These are phyloP conservation scores for Leptopilina myrica DNA, from an alignment of 2,888 invertebrate species.

Conservation along the genomic window DNA sequence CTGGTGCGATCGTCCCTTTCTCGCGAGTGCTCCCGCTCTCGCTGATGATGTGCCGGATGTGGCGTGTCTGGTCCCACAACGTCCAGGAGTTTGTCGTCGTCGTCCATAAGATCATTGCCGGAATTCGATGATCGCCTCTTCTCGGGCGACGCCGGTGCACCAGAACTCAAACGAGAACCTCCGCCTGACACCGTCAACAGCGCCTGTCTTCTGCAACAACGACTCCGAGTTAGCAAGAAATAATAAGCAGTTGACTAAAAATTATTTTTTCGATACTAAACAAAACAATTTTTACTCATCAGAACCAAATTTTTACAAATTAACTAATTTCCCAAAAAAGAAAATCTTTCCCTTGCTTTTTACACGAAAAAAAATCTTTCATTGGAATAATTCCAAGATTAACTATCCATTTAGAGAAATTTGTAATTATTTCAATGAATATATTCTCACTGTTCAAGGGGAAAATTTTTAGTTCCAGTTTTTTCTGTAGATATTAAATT, in stretches of 20 bases:
- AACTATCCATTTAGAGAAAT: too few species aligned
- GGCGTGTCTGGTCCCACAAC: conserved; percentile 93
- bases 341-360: too few species aligned
- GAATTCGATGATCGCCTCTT: conserved; percentile 72
- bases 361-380: too few species aligned
- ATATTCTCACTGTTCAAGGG: too few species aligned
- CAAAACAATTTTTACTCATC: too few species aligned
- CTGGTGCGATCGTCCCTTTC: conserved; percentile 73
- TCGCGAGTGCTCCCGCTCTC: conserved; percentile 71
- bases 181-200: conserved; percentile 75
- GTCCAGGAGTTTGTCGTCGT: conserved; percentile 90
- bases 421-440: too few species aligned
- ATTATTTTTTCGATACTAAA: not conserved
- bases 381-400: too few species aligned
- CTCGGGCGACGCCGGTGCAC: conserved; percentile 73
- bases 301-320: too few species aligned
- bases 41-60: conserved; percentile 79
- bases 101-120: conserved; percentile 79
- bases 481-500: too few species aligned
- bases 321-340: too few species aligned
- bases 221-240: conserved; percentile 71
- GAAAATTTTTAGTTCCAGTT: too few species aligned
- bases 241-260: conserved; percentile 48
- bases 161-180: conserved; percentile 71
- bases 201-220: conserved; percentile 77